phyloP scores from a whole-genome alignment of 2,888 invertebrate species.

The Tethea ocularis region DNA sequence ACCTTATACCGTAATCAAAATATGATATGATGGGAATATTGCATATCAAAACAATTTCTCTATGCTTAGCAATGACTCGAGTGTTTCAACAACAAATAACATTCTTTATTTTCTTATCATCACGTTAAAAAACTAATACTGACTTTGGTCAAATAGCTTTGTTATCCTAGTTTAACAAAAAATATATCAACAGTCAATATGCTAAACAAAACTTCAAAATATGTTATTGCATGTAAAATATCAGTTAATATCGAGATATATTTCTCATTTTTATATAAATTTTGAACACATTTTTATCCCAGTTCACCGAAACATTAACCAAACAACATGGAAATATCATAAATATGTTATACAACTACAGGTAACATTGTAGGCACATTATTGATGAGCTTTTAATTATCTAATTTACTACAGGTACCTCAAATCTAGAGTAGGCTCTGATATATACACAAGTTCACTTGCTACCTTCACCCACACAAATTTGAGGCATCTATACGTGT shows the following conservation, averaged over 20 bases:
- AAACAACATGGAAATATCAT: constrained; percentile 58
- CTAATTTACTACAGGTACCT: constrained; percentile 33
- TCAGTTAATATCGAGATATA: constrained; percentile 74
- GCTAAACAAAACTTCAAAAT: constrained; percentile 69
- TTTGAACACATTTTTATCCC: constrained; percentile 79
- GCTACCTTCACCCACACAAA: neutral
- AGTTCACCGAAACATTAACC: constrained; percentile 65
- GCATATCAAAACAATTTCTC: constrained; percentile 58
- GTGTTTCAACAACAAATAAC: constrained; percentile 67
- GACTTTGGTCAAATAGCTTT: constrained; percentile 84
- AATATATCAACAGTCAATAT: constrained; percentile 80
- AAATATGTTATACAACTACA: constrained; percentile 75
- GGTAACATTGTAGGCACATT: constrained; percentile 83
- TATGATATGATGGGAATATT: constrained; percentile 76
- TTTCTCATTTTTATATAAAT: constrained; percentile 58
- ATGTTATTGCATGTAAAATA: constrained; percentile 77
- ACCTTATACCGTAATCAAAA: constrained; percentile 62
- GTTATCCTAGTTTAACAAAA: constrained; percentile 81
- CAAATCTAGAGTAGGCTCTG: neutral
- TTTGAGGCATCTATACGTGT: constrained; percentile 10
- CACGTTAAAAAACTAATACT: constrained; percentile 81
- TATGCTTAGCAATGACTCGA: constrained; percentile 71
- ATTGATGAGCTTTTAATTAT: constrained; percentile 75
- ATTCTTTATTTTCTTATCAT: constrained; percentile 59
- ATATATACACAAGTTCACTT: neutral